phyloP scores from a whole-genome alignment of 2,113 vertebrate species.

The Oreochromis niloticus region DNA sequence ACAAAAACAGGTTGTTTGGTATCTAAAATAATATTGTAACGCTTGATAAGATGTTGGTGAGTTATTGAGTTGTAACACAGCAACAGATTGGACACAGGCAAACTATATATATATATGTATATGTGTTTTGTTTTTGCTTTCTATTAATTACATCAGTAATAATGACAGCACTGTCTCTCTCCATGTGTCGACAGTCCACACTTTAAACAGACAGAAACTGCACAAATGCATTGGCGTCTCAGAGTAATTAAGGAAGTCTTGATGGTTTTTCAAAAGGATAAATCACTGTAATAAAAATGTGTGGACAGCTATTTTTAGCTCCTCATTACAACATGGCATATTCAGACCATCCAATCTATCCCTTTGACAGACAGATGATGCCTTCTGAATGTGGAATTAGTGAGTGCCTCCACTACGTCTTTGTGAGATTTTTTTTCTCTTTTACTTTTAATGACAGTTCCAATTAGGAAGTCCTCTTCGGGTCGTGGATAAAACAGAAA shows the following conservation, averaged over 20 bases:
- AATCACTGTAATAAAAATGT: constrained; percentile 29
- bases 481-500: constrained; percentile 7
- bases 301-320: constrained; percentile 33
- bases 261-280: constrained; percentile 18
- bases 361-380: constrained; percentile 18
- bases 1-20: too few species aligned
- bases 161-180: too few species aligned
- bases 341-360: constrained; percentile 36
- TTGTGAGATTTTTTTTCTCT: constrained; percentile 13
- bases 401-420: neutral
- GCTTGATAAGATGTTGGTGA: too few species aligned
- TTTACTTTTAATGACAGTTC: constrained; percentile 46
- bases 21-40: too few species aligned
- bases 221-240: neutral
- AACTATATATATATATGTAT: fast-evolving
- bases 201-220: neutral
- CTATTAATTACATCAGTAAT: neutral
- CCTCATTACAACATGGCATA: constrained; percentile 33
- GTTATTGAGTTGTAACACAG: neutral
- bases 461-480: constrained; percentile 49
- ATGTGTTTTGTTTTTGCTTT: neutral
- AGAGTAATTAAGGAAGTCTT: constrained; percentile 1
- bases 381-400: constrained; percentile 39
- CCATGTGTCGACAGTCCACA: neutral
- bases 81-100: too few species aligned